These are phyloP conservation scores for Centropristis striata DNA, from an alignment of 2,113 vertebrate genomes.

Conservation along the genomic window DNA sequence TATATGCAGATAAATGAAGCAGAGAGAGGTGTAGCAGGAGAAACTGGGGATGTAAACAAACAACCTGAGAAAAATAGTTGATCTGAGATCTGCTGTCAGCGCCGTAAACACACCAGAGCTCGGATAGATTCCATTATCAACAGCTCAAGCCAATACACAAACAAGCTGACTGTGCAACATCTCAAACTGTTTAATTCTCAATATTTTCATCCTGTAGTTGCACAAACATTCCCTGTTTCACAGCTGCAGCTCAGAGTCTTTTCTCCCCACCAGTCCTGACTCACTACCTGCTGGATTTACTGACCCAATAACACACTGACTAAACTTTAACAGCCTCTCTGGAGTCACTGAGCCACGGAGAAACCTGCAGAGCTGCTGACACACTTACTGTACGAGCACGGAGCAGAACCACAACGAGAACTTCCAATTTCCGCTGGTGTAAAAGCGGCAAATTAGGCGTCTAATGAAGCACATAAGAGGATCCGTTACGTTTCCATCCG, in stretches of 20 bases:
- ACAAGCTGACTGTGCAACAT: too few species aligned
- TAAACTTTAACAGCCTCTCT: background rate
- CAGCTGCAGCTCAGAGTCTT: background rate
- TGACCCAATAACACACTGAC: conserved; percentile 3
- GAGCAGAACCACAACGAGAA: background rate
- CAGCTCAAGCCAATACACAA: background rate
- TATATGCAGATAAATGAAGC: too few species aligned
- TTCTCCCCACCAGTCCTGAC: conserved; percentile 8
- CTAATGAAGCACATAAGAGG: conserved; percentile 62
- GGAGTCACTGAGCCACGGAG: background rate
- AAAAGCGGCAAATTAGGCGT: conserved; percentile 56
- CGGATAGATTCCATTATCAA: background rate
- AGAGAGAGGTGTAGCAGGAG: conserved; percentile 6
- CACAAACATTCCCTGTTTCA: background rate
- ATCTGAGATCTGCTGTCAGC: conserved; percentile 42
- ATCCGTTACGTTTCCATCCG: conserved; percentile 23
- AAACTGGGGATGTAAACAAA: conserved; percentile 30
- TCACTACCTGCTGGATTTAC: background rate
- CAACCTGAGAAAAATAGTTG: conserved; percentile 15
- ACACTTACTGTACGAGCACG: background rate
- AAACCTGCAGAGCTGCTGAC: conserved; percentile 3
- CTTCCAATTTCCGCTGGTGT: background rate
- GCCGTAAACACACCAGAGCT: conserved; percentile 14
- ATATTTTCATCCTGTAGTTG: background rate
- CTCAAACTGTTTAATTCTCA: background rate